phyloP scores from a whole-genome alignment of 2,797 vertebrate genomes.

The Amphiprion clarkii region DNA sequence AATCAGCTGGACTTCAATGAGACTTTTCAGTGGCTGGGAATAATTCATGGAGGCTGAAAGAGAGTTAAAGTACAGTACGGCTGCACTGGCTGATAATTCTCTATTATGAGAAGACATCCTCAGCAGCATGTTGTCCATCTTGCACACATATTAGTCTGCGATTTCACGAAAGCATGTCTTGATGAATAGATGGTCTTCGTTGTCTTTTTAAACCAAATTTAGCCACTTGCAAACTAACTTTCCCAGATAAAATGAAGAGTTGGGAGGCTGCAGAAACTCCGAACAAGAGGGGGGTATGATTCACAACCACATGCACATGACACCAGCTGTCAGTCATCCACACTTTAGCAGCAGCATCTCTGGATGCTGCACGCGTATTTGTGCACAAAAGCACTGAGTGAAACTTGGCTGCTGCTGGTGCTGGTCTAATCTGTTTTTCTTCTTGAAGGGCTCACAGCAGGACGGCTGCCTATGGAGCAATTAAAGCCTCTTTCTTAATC shows the following conservation, averaged over 20 bases:
- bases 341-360: constrained; percentile 33
- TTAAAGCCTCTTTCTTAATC: constrained; percentile 66
- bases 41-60: constrained; percentile 43
- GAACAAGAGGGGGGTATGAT: background rate
- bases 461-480: constrained; percentile 63
- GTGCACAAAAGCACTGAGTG: constrained; percentile 19
- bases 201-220: background rate
- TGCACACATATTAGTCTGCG: background rate
- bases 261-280: background rate
- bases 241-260: constrained; percentile 32
- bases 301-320: background rate
- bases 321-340: constrained; percentile 51
- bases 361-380: constrained; percentile 6
- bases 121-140: no score
- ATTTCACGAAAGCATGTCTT: background rate
- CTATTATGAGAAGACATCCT: background rate
- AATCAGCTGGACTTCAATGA: constrained; percentile 57
- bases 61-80: constrained; percentile 23
- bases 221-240: constrained; percentile 23
- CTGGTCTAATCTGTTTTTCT: constrained; percentile 60
- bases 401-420: constrained; percentile 57
- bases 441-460: constrained; percentile 57
- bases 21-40: constrained; percentile 35
- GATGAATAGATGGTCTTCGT: background rate
- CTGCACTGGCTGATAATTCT: constrained; percentile 23